Base-by-base conservation (phyloP, 2,797 vertebrate species). In the Bufotes viridis region DNA sequence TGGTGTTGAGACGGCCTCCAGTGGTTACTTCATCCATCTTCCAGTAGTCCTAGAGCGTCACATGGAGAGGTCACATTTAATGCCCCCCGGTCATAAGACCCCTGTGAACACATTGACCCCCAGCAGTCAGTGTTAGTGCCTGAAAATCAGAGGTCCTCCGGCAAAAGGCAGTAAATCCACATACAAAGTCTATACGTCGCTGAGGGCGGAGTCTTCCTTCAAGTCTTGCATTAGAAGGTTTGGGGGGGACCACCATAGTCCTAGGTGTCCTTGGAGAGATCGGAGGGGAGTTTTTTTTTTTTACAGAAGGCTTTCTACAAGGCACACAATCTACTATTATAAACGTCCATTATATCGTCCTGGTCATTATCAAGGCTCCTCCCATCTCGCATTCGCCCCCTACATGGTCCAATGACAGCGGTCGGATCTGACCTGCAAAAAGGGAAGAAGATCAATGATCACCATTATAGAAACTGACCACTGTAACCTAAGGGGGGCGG, bases 261-360 rank as follows among this genome's bases (percentile, higher is more conserved):
- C 76, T 5, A 7, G 42, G 42, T 42, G 42, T 42, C 42, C 42
- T 42, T 42, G 49, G 42, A 15, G 49, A 22, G 29, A 22, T 67
- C 5, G 12, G n/a, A 22, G n/a, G 7, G 6, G n/a, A n/a, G n/a
- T n/a, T n/a, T n/a, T n/a, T n/a, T n/a, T n/a, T n/a, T n/a, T n/a
- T 60, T 81, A 81, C 58, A 83, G 1, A 83, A 18, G 57, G 7
- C 26, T 61, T 75, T 24, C 82, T 74, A 74, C 69, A 84, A 83
- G 65, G 67, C 81, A 70, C 63, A 12, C 12, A 18, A 17, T 57
- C 42, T 42, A 42, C 69, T 58, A 72, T 69, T 60, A n/a, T 58
- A 74, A 53, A 84, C 53, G 65, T 70, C 81, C 76, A 57, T n/a
- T 49, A 57, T 7, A 18, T 20, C 15, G 24, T 57, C 49, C 65